Evolutionary conservation across 2,113 vertebrate genomes (phyloP), one percentile per base, ranked within the genome.

Genomic region (Myrmecophaga tridactyla): DNA sequence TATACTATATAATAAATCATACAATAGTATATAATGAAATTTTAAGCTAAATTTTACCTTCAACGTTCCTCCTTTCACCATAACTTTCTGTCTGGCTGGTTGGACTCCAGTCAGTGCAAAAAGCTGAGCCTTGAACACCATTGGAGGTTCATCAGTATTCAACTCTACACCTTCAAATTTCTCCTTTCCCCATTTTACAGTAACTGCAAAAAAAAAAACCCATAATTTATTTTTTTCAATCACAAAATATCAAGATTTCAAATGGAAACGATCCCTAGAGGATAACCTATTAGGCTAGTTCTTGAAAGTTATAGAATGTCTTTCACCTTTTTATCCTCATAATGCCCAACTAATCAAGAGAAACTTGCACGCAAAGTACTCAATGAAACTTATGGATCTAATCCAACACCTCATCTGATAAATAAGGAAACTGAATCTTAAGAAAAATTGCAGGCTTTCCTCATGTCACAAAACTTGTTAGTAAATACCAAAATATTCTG

Each of bases 161-260:
- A 99, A 98, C 97, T 99, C 99, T 85, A 99, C 99, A 0, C 98
- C 99, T 97, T 99, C 99, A 12, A 99, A 99, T 98, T 99, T 99
- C 98, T 99, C 99, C 98, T 99, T 99, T 96, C 99, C 99, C 99
- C 99, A 99, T 98, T 99, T 99, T 98, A 99, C 99, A 60, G 99
- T 99, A 84, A 99, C 99, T 99, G 97, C 53, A 96, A 98, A 94
- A 13, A 96, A 94, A 97, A 87, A 7, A n/a, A n/a, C 89, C 9
- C 89, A 85, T 18, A 67, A 92, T 56, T 95, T 51, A 81, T 60
- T 60, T n/a, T 92, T 93, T 82, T 86, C 56, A 87, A 43, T 90
- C 90, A 84, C 18, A 96, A 78, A 94, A 82, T 53, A 73, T 69
- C 5, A 92, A 87, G 21, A 92, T 41, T 86, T 96, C 48, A 70